These are phyloP conservation scores for Alexandromys fortis DNA, from an alignment of 2,113 vertebrate species.

Conservation along the genomic window DNA sequence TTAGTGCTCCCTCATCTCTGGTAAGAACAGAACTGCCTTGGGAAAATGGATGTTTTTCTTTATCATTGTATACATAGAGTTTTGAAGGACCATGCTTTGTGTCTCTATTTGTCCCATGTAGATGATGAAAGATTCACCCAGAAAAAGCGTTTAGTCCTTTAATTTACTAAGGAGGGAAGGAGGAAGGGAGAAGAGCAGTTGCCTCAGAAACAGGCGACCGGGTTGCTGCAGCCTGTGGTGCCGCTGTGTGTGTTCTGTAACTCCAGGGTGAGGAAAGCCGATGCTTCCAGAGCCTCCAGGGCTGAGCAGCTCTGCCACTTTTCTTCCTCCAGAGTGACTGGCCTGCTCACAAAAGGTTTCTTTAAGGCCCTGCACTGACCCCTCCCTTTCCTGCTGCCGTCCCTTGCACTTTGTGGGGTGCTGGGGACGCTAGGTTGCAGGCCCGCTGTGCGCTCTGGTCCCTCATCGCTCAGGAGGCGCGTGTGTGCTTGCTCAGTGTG, in stretches of 20 bases:
- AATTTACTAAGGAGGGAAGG: background rate
- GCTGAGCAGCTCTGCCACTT: background rate
- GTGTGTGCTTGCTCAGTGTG: constrained; percentile 74
- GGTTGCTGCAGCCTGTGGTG: background rate
- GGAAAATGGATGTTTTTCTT: constrained; percentile 23
- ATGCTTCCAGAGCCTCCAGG: background rate
- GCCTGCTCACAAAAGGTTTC: background rate
- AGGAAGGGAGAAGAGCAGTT: background rate
- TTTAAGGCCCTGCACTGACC: background rate
- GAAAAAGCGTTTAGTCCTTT: constrained; percentile 23
- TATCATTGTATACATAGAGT: background rate
- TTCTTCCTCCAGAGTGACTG: constrained; percentile 21
- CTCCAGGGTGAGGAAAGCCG: background rate
- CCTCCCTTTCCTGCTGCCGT: background rate
- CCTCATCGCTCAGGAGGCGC: background rate
- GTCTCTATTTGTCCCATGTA: background rate
- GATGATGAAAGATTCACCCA: constrained; percentile 36
- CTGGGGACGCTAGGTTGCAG: background rate
- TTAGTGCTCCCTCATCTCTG: background rate
- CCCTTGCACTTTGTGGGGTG: background rate
- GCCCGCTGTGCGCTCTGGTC: constrained; percentile 15
- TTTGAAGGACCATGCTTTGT: constrained; percentile 46
- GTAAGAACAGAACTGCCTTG: constrained; percentile 48
- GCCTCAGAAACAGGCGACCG: background rate
- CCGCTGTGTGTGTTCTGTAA: background rate